Evolutionary conservation across 2,888 invertebrate species (phyloP).

Genomic region (Blastobasis lacticolella): DNA sequence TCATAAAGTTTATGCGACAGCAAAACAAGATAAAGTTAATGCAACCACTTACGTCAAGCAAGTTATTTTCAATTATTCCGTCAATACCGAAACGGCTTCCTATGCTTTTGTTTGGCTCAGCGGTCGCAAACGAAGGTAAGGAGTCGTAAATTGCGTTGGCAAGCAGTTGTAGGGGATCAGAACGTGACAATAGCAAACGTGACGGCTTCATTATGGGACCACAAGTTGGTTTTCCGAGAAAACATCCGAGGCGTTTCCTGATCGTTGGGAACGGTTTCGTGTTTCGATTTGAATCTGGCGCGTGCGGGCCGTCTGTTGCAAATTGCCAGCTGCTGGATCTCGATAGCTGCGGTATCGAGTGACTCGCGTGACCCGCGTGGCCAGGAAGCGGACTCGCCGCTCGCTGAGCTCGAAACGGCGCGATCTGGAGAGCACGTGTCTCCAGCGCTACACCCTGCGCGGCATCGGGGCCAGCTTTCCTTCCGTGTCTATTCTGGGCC

Average conservation of each 20-base stretch:
- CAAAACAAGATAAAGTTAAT: neutral
- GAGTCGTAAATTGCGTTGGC: too few relatives aligned
- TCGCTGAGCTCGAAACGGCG: conserved; percentile 13
- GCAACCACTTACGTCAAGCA: neutral
- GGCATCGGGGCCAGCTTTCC: conserved; percentile 56
- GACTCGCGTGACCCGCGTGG: conserved; percentile 33
- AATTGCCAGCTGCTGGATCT: conserved; percentile 40
- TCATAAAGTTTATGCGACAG: neutral
- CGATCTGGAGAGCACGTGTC: conserved; percentile 51
- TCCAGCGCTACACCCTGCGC: conserved; percentile 40
- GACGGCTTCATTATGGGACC: conserved; percentile 40
- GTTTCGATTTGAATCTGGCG: conserved; percentile 50
- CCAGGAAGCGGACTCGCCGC: too few relatives aligned
- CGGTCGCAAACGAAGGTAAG: too few relatives aligned
- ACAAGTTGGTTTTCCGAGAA: conserved; percentile 37
- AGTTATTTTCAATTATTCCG: neutral
- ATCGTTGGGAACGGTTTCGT: conserved; percentile 33
- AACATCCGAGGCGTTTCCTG: conserved; percentile 40
- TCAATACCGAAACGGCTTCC: conserved; percentile 1
- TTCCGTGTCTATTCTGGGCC: conserved; percentile 66
- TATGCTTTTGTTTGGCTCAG: neutral
- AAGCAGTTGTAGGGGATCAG: conserved; percentile 9
- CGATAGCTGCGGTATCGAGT: conserved; percentile 37
- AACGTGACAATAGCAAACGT: conserved; percentile 26
- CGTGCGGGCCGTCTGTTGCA: conserved; percentile 45